Percentiles rank a stretch among this genome's conserved stretches.
Conservation (phyloP, 2,797 vertebrate species). For the Protonibea diacanthus region DNA sequence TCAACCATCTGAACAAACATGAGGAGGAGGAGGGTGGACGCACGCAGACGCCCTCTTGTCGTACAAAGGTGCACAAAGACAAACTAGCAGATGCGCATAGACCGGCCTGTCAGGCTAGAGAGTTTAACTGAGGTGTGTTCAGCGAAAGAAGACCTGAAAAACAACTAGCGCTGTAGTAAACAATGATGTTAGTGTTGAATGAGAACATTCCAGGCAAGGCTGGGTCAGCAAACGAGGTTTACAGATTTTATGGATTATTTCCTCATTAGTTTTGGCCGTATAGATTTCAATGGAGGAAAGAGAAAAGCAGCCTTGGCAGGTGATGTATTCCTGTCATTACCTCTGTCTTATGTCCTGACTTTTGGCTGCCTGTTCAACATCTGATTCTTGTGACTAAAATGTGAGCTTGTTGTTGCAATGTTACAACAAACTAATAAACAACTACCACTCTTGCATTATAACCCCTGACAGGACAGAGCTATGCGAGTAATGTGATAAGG, state of each 20-base stretch:
- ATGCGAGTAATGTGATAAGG: neutral
- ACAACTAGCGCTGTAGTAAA: slow-evolving; percentile 26
- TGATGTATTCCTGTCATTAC: slow-evolving; percentile 35
- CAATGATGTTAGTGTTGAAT: slow-evolving; percentile 9
- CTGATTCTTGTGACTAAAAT: slow-evolving; percentile 11
- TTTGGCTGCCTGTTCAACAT: neutral
- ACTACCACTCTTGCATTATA: neutral
- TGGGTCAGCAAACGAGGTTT: slow-evolving; percentile 20
- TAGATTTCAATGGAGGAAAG: slow-evolving; percentile 21
- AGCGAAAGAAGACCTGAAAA: slow-evolving; percentile 11
- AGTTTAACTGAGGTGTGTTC: slow-evolving; percentile 29
- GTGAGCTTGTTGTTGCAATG: neutral
- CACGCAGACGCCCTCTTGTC: slow-evolving; percentile 47
- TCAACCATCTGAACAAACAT: slow-evolving; percentile 76
- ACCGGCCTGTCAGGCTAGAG: slow-evolving; percentile 48
- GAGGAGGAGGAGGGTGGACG: slow-evolving; percentile 17
- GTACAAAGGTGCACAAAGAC: slow-evolving; percentile 55
- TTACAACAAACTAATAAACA: neutral
- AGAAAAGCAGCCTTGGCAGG: slow-evolving; percentile 3
- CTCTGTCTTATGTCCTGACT: slow-evolving; percentile 3
- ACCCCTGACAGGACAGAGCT: neutral
- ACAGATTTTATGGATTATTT: slow-evolving; percentile 35
- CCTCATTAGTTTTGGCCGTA: slow-evolving; percentile 9
- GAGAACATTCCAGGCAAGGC: neutral
- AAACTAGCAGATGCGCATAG: slow-evolving; percentile 41